Evolutionary conservation across 1,140 invertebrate genomes (phyloP), one percentile per base, ranked within the genome.

Genomic region (Aphaenogaster rudis): DNA sequence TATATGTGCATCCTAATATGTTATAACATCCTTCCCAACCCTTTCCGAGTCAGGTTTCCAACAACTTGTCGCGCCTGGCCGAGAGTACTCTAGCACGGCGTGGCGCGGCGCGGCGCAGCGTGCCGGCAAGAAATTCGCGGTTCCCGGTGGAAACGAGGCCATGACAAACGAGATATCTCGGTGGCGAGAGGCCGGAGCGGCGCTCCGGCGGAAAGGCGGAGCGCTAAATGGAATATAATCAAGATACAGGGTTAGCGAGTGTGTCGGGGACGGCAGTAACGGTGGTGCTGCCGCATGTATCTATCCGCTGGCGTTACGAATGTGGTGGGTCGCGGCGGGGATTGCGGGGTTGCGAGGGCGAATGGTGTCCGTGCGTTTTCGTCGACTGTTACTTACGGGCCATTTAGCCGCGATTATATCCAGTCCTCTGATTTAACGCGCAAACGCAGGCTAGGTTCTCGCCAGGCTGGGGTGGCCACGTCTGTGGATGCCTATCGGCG

Each of bases 191-290:
- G 64, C 52, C 76, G 79, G 88, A 74, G 79, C 57, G 87, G 78
- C 48, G 17, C 59, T 87, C 50, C 63, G 79, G 57, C 33, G 78
- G 88, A 54, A 86, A 86, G 67, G 76, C 67, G 77, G 74, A 57
- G 33, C 67, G 78, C 91, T 92, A 92, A 92, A 91, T 91, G 86
- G 91, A 92, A 92, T 91, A 91, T 92, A 91, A 92, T 92, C 91
- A 91, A 92, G 91, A 92, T 92, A 91, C 90, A 92, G 71, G 45
- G 86, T 85, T 84, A 59, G 76, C 72, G 66, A 78, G 63, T 52
- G 74, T 80, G 74, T 48, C 67, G 85, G 36, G 72, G 42, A 78
- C 63, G 81, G 59, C 50, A 66, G 86, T 85, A 88, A 82, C 74
- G 66, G 71, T 36, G 28, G 45, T 28, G 72, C 76, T 45, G 54